Conservation (phyloP, 2,797 vertebrate genomes). For the Pithecia hirsuta region DNA sequence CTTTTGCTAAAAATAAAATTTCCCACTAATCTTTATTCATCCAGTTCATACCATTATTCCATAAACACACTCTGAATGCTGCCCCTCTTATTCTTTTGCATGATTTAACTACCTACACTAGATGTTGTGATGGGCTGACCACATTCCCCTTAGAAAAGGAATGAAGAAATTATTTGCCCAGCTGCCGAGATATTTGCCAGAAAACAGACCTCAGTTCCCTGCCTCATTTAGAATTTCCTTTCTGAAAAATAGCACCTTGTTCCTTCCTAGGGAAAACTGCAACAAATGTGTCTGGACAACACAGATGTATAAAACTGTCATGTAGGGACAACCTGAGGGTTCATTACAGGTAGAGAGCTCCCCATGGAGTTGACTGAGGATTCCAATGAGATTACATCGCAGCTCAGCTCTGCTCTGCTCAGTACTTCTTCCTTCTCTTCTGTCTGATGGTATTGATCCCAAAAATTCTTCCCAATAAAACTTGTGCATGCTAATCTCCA, state of each 20-base stretch:
- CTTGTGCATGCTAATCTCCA: neutral
- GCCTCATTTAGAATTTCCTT: neutral
- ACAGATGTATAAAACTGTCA: neutral
- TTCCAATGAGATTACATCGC: neutral
- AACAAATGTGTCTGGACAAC: neutral
- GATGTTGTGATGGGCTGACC: neutral
- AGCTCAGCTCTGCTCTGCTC: neutral
- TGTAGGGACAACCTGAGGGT: neutral
- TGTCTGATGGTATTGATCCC: neutral
- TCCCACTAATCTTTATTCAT: neutral
- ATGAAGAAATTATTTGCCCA: neutral
- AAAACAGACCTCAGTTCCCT: neutral
- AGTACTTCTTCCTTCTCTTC: neutral
- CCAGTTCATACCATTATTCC: neutral
- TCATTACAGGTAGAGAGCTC: neutral
- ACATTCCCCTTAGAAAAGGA: neutral
- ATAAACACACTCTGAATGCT: neutral
- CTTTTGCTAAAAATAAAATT: neutral
- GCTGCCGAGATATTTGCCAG: neutral
- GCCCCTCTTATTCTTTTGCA: neutral
- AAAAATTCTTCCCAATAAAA: neutral
- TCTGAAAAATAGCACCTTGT: neutral
- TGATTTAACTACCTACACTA: neutral
- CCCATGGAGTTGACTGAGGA: neutral
- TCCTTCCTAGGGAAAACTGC: neutral